Conservation (phyloP, 2,797 vertebrate genomes). For the Acipenser transmontanus region DNA sequence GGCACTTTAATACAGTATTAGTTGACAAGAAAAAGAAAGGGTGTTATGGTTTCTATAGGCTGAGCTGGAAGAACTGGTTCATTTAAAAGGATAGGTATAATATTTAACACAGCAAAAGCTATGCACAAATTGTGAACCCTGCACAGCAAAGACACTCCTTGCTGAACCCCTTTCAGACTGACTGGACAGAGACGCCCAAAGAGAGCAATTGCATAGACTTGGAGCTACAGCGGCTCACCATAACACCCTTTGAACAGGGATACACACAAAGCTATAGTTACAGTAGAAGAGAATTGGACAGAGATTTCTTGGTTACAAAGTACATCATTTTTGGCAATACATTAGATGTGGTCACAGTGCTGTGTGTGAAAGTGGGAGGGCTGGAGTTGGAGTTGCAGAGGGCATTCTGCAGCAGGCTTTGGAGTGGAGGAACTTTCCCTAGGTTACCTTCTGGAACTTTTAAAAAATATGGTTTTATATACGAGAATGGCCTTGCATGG, state of each 20-base stretch:
- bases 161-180: no score
- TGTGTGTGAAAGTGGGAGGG: neutral
- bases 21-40: no score
- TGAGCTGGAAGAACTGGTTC: no score
- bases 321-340: neutral
- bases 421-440: slow-evolving; percentile 1
- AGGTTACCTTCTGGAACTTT: neutral
- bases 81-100: no score
- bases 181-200: no score
- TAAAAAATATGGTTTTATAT: neutral
- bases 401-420: neutral
- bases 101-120: no score
- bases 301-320: neutral
- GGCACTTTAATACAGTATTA: no score
- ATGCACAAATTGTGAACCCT: no score
- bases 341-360: neutral
- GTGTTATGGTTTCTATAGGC: no score
- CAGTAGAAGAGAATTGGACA: neutral
- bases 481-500: slow-evolving; percentile 5
- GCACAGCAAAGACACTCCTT: no score
- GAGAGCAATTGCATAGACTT: no score
- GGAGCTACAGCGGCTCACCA: neutral
- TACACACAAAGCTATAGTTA: neutral
- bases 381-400: neutral
- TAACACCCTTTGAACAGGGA: neutral